Conservation (phyloP, 2,797 vertebrate genomes). For the Tinamus major region DNA sequence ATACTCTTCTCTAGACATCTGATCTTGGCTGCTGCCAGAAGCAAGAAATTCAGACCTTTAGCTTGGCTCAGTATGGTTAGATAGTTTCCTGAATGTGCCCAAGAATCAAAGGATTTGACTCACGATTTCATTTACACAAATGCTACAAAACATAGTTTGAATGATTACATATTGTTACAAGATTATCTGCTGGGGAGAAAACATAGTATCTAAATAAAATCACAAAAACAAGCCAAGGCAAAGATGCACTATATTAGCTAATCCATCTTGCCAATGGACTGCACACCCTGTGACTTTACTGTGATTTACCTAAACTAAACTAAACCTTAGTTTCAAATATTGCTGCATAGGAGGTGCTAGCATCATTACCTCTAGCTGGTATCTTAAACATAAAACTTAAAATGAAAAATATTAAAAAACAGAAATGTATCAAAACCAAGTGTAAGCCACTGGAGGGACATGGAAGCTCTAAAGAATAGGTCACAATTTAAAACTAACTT, state of each 20-base stretch:
- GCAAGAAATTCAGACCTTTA: not conserved
- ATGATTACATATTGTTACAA: not conserved
- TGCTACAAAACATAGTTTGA: not conserved
- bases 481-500: not conserved
- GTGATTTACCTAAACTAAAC: not conserved
- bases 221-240: not conserved
- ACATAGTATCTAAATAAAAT: not conserved
- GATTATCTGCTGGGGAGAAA: not conserved
- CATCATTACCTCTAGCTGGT: not conserved
- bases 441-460: not conserved
- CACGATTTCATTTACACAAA: not conserved
- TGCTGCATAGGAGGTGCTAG: not conserved
- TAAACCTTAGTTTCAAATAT: not conserved
- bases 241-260: not conserved
- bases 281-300: not conserved
- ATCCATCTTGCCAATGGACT: not conserved
- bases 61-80: not conserved
- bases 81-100: not conserved
- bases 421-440: not conserved
- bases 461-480: not conserved
- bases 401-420: not conserved
- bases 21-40: not conserved
- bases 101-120: not conserved
- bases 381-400: not conserved
- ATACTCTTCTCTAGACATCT: not conserved